Percentiles rank a stretch among this genome's conserved stretches.
Conservation (phyloP, 2,797 vertebrate species). For the Lepilemur septentrionalis region DNA sequence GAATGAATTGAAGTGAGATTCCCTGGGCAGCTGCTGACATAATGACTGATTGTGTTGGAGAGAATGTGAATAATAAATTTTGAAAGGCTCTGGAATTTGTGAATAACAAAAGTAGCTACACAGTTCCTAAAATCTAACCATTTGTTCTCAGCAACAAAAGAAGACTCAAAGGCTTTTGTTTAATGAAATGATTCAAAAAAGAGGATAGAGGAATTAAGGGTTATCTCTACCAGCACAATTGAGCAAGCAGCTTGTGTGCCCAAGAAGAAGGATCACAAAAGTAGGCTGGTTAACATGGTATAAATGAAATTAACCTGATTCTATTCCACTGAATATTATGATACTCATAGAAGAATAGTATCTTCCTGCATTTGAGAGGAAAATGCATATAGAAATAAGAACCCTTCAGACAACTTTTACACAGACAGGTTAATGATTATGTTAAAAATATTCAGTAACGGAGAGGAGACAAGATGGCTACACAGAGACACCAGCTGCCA, state of each 20-base stretch:
- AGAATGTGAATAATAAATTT: constrained; percentile 85
- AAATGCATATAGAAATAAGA: background rate
- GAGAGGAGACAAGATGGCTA: no score
- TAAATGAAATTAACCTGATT: constrained; percentile 79
- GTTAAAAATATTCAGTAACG: constrained; percentile 3
- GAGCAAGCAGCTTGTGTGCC: constrained; percentile 78
- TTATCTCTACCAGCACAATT: constrained; percentile 81
- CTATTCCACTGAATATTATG: constrained; percentile 66
- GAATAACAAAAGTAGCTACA: constrained; percentile 84
- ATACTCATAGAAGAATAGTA: constrained; percentile 64
- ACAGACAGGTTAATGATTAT: background rate
- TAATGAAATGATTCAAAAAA: constrained; percentile 86
- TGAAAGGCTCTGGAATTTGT: constrained; percentile 85
- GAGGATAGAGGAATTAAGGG: constrained; percentile 84
- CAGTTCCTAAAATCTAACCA: constrained; percentile 84
- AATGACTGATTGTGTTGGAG: constrained; percentile 85
- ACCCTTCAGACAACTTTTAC: background rate
- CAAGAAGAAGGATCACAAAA: constrained; percentile 77
- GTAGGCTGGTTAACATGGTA: constrained; percentile 67
- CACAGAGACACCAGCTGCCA: no score
- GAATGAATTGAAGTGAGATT: constrained; percentile 83
- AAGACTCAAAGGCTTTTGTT: constrained; percentile 85
- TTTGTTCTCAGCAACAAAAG: constrained; percentile 86
- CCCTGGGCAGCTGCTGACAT: constrained; percentile 86
- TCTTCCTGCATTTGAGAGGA: background rate